Evolutionary conservation across 2,797 vertebrate genomes (phyloP).

Genomic region (Triplophysa bombifrons): DNA sequence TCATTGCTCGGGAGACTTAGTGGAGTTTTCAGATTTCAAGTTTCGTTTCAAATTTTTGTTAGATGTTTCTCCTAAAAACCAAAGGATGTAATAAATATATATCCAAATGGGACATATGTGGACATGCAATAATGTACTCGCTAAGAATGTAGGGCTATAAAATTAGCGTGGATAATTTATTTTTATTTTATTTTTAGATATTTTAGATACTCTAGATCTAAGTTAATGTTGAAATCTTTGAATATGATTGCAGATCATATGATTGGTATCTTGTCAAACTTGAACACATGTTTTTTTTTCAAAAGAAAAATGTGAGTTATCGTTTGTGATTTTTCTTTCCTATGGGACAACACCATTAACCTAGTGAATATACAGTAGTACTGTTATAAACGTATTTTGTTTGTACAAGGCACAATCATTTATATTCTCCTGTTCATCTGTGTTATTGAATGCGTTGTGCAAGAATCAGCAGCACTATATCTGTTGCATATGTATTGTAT

Average conservation of each 20-base stretch:
- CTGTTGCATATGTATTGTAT: slow-evolving; percentile 17
- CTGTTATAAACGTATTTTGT: not conserved
- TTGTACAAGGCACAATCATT: not conserved
- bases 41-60: not conserved
- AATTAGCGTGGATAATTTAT: too few relatives aligned
- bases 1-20: not conserved
- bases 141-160: too few relatives aligned
- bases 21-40: not conserved
- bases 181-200: too few relatives aligned
- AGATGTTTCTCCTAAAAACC: not conserved
- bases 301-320: too few relatives aligned
- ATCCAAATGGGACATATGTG: not conserved
- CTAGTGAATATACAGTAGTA: not conserved
- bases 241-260: too few relatives aligned
- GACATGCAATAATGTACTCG: too few relatives aligned
- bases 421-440: not conserved
- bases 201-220: too few relatives aligned
- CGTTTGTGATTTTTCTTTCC: too few relatives aligned
- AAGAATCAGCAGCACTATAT: not conserved
- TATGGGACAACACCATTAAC: not conserved
- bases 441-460: not conserved
- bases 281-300: too few relatives aligned
- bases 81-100: not conserved
- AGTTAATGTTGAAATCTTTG: too few relatives aligned
- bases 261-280: too few relatives aligned